phyloP scores from a whole-genome alignment of 2,797 vertebrate genomes.

The Eulemur coronatus region DNA sequence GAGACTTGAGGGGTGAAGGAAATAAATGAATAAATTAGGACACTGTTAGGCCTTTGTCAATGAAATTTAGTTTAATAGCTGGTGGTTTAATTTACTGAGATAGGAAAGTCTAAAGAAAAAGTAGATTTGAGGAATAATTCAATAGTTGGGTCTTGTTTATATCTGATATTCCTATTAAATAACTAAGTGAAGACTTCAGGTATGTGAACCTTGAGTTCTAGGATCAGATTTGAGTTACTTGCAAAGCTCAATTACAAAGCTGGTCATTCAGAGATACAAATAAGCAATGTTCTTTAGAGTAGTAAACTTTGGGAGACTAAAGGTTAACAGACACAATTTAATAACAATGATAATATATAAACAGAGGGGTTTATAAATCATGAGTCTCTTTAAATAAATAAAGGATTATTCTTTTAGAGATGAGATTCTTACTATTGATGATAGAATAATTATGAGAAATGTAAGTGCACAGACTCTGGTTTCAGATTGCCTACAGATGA shows the following conservation, averaged over 20 bases:
- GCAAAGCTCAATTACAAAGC: neutral
- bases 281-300: neutral
- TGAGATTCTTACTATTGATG: constrained; percentile 26
- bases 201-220: neutral
- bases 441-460: constrained; percentile 13
- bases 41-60: neutral
- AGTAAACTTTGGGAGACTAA: neutral
- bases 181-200: neutral
- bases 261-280: neutral
- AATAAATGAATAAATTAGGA: neutral
- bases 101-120: neutral
- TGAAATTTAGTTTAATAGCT: neutral
- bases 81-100: constrained; percentile 8
- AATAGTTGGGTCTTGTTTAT: neutral
- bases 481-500: constrained; percentile 22
- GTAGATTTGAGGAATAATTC: neutral
- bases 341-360: neutral
- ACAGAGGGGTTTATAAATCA: neutral
- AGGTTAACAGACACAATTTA: neutral
- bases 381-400: constrained; percentile 7
- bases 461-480: neutral
- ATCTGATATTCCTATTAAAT: neutral
- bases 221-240: neutral
- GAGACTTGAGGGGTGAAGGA: neutral
- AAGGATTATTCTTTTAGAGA: neutral